Percentiles rank a stretch among this genome's conserved stretches.
phyloP scores from a whole-genome alignment of 2,797 vertebrate species.

The Odontamblyopus rebecca region DNA sequence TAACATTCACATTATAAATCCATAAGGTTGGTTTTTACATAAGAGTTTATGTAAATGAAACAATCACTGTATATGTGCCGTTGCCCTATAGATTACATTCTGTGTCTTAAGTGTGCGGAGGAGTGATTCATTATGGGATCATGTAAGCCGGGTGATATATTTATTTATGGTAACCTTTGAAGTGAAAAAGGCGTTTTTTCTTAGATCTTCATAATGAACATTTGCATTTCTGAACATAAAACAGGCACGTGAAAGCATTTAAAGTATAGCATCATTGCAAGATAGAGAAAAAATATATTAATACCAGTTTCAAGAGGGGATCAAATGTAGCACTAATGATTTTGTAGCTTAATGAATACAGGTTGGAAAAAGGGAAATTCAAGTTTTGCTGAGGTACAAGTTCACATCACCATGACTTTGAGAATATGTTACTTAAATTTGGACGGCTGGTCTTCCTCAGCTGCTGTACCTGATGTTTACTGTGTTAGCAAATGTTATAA shows the following conservation, averaged over 20 bases:
- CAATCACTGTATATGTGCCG: conserved; percentile 5
- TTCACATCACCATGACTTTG: neutral
- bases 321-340: neutral
- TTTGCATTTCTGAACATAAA: conserved; percentile 18
- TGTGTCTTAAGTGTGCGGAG: conserved; percentile 14
- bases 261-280: neutral
- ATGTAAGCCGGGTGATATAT: conserved; percentile 35
- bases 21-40: neutral
- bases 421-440: too few relatives aligned
- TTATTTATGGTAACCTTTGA: conserved; percentile 66
- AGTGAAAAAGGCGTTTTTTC: conserved; percentile 45
- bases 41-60: neutral
- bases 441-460: too few relatives aligned
- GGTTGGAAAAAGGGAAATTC: too few relatives aligned
- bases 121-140: conserved; percentile 48
- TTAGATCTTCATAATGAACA: conserved; percentile 44
- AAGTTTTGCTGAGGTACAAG: too few relatives aligned
- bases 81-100: neutral
- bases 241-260: neutral
- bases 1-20: neutral
- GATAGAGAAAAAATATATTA: neutral
- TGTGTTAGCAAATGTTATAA: too few relatives aligned
- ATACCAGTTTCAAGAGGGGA: too few relatives aligned
- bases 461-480: too few relatives aligned
- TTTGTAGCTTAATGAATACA: neutral